Evolutionary conservation across 1,140 invertebrate species (phyloP).

Genomic region (Cryptotermes secundus): DNA sequence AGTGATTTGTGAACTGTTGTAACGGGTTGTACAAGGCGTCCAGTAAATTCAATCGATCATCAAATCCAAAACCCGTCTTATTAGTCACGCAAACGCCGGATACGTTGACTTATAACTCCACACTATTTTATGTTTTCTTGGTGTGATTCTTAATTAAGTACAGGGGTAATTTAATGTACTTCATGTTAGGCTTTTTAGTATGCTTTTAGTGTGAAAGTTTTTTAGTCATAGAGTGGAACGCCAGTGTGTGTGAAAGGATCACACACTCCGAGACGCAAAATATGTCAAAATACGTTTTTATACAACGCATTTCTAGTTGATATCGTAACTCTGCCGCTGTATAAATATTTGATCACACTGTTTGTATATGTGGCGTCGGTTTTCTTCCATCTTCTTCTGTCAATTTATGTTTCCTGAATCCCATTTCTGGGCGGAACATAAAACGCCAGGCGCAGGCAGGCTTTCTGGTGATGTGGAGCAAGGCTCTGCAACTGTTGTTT

Average conservation of each 20-base stretch:
- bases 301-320: no score
- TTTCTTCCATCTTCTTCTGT: neutral
- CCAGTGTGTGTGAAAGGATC: neutral
- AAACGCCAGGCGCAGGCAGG: neutral
- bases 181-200: no score
- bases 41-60: no score
- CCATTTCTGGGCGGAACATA: neutral
- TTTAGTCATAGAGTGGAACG: neutral
- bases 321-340: neutral
- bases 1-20: no score
- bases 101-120: no score
- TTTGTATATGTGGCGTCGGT: neutral
- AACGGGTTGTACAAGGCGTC: no score
- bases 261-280: neutral
- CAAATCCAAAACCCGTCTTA: no score
- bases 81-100: no score
- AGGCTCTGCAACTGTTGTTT: neutral
- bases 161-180: no score
- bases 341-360: slow-evolving; percentile 2
- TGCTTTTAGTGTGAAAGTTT: no score
- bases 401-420: slow-evolving; percentile 14
- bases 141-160: no score
- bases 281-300: neutral
- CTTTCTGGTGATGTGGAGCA: neutral
- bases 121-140: no score